Evolutionary conservation across 2,113 vertebrate species (phyloP).

Genomic region (Neotoma lepida): DNA sequence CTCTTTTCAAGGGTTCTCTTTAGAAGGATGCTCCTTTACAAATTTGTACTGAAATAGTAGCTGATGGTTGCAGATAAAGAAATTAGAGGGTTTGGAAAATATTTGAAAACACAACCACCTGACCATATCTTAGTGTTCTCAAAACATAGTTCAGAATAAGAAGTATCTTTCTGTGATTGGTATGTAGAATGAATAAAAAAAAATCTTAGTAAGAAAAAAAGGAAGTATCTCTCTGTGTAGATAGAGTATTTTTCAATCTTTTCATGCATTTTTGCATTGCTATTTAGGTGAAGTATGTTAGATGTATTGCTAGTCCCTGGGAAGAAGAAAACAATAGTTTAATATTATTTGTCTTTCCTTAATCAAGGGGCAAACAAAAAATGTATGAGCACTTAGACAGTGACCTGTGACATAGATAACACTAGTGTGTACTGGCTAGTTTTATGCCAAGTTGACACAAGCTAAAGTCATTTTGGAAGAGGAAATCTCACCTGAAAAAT

Average conservation of each 20-base stretch:
- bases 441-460: background rate
- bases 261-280: constrained; percentile 12
- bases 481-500: background rate
- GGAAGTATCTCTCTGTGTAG: background rate
- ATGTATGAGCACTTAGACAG: background rate
- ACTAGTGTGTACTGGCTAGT: background rate
- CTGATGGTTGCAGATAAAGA: background rate
- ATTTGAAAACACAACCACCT: background rate
- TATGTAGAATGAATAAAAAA: too few relatives aligned
- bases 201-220: too few relatives aligned
- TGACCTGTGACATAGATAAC: background rate
- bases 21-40: background rate
- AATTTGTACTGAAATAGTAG: constrained; percentile 24
- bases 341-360: constrained; percentile 12
- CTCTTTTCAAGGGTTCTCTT: background rate
- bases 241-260: background rate
- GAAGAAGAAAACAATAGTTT: constrained; percentile 38
- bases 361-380: constrained; percentile 25
- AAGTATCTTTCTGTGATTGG: background rate
- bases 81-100: background rate
- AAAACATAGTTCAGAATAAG: background rate
- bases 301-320: constrained; percentile 44
- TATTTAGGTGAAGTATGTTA: constrained; percentile 47
- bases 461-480: background rate
- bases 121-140: background rate